Evolutionary conservation across 2,888 invertebrate genomes (phyloP), one percentile per base, ranked within the genome.

Genomic region (Electrophaes corylata): DNA sequence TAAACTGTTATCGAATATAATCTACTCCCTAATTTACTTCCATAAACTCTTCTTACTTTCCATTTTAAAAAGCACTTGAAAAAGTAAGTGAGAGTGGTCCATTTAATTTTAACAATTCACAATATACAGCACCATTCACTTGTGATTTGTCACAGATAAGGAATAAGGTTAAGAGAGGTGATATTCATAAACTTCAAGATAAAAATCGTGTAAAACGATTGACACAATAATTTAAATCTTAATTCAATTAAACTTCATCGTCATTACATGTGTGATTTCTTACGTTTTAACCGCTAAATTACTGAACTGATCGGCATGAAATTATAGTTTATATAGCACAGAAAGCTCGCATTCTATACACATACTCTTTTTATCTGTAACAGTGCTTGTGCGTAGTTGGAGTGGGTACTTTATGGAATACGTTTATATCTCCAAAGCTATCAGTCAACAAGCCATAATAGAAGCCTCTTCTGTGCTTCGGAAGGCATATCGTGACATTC

Each of bases 171-270:
- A 50, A 37, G 23, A 5, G 19, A 37, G 16, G 26, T 37, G 44
- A 44, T 26, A 51, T 37, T 37, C 45, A 44, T 44, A 51, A 51
- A 51, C 29, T 48, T 48, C n/a, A 23, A 19, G 43, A 50, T 50
- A 41, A 33, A 48, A 50, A 41, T 40, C 33, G 41, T 8, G 29
- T 40, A 29, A 48, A 48, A 40, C 40, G 49, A 40, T 40, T 48
- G 26, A 48, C 19, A 41, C 8, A 37, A 16, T 37, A 12, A 4
- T 5, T 20, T 1, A 29, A 10, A 29, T 29, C 26, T 29, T 29
- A 29, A 10, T 29, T 20, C 20, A 20, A 4, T 20, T 20, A 20
- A 4, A 5, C 20, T 20, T 20, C 5, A 5, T 20, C 20, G 26
- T 26, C 4, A 26, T 1, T 26, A 26, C 26, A n/a, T n/a, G n/a